Base-by-base conservation (phyloP, 2,113 vertebrate genomes). In the Nesospiza acunhae region DNA sequence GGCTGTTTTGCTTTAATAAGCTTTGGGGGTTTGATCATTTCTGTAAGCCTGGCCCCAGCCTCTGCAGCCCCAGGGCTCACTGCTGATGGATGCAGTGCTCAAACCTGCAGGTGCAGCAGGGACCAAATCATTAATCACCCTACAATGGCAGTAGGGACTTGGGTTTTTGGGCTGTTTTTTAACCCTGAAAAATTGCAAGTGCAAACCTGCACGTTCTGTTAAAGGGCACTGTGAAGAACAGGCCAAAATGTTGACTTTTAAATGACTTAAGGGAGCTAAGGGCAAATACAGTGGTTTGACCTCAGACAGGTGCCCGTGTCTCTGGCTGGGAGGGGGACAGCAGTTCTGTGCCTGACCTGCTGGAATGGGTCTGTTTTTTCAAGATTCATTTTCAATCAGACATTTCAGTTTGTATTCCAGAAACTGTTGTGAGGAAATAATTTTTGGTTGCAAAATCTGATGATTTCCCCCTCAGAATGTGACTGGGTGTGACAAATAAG, bases 91-190 rank as follows among this genome's bases (percentile, higher is more conserved):
- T 94, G 92, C 94, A 22, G 4, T 6, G 73, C 9, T 67, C 20
- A 13, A 21, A 52, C 21, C 75, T 42, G 88, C 95, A 88, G 85
- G 72, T 86, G 89, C 87, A 87, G 91, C 67, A 2, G 64, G 75
- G 60, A 84, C 46, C 8, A 4, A 24, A 83, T n/a, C 92, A 77
- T 95, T 86, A 92, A 95, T 97, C 95, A 93, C 69, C 64, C 64
- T 64, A 11, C 85, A 72, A 2, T 21, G 24, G 76, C 79, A 64
- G 19, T 18, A 13, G 2, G 50, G 26, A 4, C 66, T 78, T 31
- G 30, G 58, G 9, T 6, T 31, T 88, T 68, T 42, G 35, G 3
- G 3, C 10, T 16, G 35, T 46, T 58, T 77, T 86, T 42, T 50
- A 6, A 4, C 19, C 41, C 47, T 49, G 76, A 63, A 93, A 84